Evolutionary conservation across 2,888 invertebrate genomes (phyloP).

Genomic region (Mythimna impura): DNA sequence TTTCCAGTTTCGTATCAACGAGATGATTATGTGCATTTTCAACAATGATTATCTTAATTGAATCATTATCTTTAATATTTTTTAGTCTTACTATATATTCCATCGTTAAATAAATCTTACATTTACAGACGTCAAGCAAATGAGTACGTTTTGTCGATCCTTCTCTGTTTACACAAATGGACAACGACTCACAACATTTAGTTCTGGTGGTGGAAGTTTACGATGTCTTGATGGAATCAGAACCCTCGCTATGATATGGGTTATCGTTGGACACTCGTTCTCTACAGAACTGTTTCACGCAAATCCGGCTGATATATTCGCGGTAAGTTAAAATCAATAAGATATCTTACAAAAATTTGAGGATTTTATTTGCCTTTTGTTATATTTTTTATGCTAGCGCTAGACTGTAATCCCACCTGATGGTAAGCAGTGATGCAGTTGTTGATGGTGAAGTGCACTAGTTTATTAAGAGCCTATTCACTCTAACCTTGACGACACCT

Average conservation of each 20-base stretch:
- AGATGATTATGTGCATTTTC: background rate
- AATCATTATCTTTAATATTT: background rate
- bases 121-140: constrained; percentile 67
- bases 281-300: constrained; percentile 44
- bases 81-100: background rate
- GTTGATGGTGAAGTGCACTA: no score
- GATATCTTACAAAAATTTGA: background rate
- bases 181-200: constrained; percentile 73
- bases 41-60: background rate
- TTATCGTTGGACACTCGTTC: constrained; percentile 79
- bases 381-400: no score
- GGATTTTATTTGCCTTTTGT: no score
- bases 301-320: constrained; percentile 54
- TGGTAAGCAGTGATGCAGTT: no score
- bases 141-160: constrained; percentile 52
- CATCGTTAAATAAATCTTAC: background rate
- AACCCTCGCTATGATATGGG: constrained; percentile 82
- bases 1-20: background rate
- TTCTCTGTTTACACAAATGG: constrained; percentile 80
- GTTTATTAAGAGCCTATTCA: no score
- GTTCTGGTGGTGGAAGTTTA: constrained; percentile 68
- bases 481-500: no score
- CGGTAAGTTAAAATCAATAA: constrained; percentile 39
- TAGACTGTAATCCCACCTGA: no score
- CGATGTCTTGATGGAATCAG: constrained; percentile 83